Conservation (phyloP, 2,113 vertebrate genomes). For the Marmota flaviventris region DNA sequence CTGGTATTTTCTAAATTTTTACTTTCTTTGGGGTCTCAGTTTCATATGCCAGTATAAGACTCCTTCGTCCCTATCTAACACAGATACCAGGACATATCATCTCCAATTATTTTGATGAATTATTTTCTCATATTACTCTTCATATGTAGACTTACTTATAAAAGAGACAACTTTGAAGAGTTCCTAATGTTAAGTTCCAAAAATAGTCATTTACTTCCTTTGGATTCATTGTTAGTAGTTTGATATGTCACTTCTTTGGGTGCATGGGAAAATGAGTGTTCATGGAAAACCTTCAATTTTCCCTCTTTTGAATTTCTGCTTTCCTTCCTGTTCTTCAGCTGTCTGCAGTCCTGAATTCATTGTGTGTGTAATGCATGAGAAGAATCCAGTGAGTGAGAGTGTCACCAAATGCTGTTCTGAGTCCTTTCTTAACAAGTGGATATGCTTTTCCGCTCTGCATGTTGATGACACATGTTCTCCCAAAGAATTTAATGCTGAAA, state of each 20-base stretch:
- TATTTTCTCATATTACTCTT: conserved; percentile 1
- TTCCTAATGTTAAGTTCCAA: not conserved
- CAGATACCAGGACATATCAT: not conserved
- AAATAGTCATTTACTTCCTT: not conserved
- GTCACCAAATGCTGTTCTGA: conserved; percentile 77
- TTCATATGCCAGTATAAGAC: not conserved
- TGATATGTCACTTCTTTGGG: not conserved
- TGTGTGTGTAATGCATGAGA: conserved; percentile 70
- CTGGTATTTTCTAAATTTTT: not conserved
- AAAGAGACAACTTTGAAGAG: not conserved
- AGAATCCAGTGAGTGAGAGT: conserved; percentile 76
- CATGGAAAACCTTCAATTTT: not conserved
- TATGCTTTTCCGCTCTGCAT: conserved; percentile 69
- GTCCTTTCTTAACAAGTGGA: conserved; percentile 64
- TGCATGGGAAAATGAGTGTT: not conserved
- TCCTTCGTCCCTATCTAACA: not conserved
- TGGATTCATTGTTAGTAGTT: not conserved
- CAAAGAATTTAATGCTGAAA: conserved; percentile 53
- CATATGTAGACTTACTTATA: not conserved
- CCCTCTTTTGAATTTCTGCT: not conserved
- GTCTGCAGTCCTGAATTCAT: conserved; percentile 14
- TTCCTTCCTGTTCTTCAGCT: conserved; percentile 44
- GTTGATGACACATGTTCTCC: conserved; percentile 61
- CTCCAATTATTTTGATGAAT: not conserved
- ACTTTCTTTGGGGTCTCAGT: not conserved